Conservation (phyloP, 2,888 invertebrate species). For the Drosophila anceps region DNA sequence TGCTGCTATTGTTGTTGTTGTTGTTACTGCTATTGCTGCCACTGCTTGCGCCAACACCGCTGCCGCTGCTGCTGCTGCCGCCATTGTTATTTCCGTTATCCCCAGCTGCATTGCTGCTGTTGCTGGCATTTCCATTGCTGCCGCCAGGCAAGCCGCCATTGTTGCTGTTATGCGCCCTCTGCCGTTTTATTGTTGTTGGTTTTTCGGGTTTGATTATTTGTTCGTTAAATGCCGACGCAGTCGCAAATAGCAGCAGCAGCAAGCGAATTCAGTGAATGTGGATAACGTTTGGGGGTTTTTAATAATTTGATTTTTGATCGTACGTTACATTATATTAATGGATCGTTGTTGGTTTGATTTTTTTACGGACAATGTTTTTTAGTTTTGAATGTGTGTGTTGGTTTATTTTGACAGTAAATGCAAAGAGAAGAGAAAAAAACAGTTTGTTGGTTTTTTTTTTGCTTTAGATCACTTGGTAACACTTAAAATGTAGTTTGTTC, state of each 20-base stretch:
- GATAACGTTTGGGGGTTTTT: constrained; percentile 7
- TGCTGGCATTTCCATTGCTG: constrained; percentile 37
- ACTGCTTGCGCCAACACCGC: constrained; percentile 4
- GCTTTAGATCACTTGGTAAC: constrained; percentile 72
- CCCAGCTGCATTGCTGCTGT: constrained; percentile 3
- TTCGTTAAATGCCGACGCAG: constrained; percentile 37
- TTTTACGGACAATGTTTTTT: constrained; percentile 34
- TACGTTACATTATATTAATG: constrained; percentile 29
- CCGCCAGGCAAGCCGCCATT: constrained; percentile 25
- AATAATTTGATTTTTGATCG: constrained; percentile 30
- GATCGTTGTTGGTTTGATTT: constrained; percentile 20
- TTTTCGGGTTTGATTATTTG: not conserved
- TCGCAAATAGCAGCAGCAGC: constrained; percentile 59
- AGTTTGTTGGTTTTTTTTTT: constrained; percentile 56
- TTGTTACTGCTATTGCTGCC: constrained; percentile 49
- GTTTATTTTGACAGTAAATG: constrained; percentile 62
- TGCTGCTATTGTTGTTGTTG: constrained; percentile 50
- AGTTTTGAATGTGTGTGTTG: constrained; percentile 38
- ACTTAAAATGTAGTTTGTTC: constrained; percentile 54
- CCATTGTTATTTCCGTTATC: constrained; percentile 35
- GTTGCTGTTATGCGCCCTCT: constrained; percentile 58
- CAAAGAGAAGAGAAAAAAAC: constrained; percentile 76
- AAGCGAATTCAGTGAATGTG: constrained; percentile 23
- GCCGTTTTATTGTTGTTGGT: constrained; percentile 25
- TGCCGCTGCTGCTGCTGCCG: constrained; percentile 39